Evolutionary conservation across 1,140 invertebrate species (phyloP).

Genomic region (Drosophila hydei): DNA sequence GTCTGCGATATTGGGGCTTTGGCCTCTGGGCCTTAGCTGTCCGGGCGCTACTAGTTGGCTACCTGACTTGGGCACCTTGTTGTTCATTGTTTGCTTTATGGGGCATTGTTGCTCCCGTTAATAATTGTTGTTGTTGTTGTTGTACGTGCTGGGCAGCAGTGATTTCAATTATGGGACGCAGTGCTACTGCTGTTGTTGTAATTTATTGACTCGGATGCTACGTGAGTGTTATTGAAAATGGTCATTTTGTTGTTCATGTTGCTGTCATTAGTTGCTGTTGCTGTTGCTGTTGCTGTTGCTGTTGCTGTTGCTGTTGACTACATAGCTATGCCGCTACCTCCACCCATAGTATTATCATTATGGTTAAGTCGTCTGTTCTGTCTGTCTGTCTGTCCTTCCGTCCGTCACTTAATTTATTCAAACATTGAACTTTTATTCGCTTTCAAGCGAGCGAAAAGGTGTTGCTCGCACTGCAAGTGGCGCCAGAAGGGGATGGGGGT

Average conservation of each 20-base stretch:
- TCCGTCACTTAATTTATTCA: constrained; percentile 71
- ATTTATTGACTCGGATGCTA: constrained; percentile 80
- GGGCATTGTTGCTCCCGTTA: constrained; percentile 57
- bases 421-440: constrained; percentile 79
- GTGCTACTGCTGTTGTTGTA: constrained; percentile 62
- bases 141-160: constrained; percentile 55
- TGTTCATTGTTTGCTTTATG: background rate
- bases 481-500: background rate
- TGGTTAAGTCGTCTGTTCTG: constrained; percentile 3
- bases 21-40: constrained; percentile 22
- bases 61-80: constrained; percentile 42
- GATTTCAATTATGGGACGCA: constrained; percentile 49
- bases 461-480: constrained; percentile 10
- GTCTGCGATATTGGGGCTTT: background rate
- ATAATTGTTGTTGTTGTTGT: constrained; percentile 43
- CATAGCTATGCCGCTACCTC: constrained; percentile 27
- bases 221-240: constrained; percentile 81
- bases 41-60: background rate
- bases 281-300: constrained; percentile 6
- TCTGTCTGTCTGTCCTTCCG: constrained; percentile 19
- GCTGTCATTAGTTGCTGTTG: constrained; percentile 30
- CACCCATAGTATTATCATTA: constrained; percentile 44
- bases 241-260: constrained; percentile 65
- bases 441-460: constrained; percentile 55
- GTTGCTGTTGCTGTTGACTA: constrained; percentile 28